These are phyloP conservation scores for Penaeus chinensis DNA, from an alignment of 1,140 invertebrate genomes.

Conservation along the genomic window DNA sequence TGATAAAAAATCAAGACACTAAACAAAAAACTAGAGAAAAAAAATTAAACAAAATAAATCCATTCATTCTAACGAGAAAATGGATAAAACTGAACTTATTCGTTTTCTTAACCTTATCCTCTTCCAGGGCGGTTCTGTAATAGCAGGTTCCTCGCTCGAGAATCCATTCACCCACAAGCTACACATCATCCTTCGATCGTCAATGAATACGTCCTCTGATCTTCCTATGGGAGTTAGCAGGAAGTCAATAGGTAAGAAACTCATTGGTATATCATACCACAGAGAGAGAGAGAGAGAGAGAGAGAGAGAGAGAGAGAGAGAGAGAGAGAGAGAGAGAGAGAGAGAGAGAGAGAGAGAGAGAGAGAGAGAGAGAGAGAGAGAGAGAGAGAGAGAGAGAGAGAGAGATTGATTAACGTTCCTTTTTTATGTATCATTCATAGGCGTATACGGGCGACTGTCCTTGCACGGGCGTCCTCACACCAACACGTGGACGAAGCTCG, in stretches of 20 bases:
- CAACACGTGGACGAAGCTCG: constrained; percentile 3
- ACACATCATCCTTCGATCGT: constrained; percentile 21
- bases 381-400: no score
- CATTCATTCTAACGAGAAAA: no score
- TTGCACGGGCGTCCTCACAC: background rate
- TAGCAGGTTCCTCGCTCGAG: background rate
- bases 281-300: no score
- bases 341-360: no score
- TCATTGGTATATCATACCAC: constrained; percentile 1
- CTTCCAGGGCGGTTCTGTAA: background rate
- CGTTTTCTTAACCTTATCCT: background rate
- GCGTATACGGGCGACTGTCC: background rate
- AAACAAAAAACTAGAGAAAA: no score
- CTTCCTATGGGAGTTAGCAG: constrained; percentile 15
- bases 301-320: no score
- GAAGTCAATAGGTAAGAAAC: constrained; percentile 35
- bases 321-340: no score
- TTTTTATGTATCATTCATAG: background rate
- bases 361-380: no score
- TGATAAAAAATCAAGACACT: no score
- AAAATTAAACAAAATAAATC: no score
- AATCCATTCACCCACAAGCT: constrained; percentile 45
- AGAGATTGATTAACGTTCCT: background rate
- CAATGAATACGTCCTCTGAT: background rate
- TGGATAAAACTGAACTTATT: background rate